These are phyloP conservation scores for Meteorus colon DNA, from an alignment of 2,888 invertebrate genomes.

Conservation along the genomic window DNA sequence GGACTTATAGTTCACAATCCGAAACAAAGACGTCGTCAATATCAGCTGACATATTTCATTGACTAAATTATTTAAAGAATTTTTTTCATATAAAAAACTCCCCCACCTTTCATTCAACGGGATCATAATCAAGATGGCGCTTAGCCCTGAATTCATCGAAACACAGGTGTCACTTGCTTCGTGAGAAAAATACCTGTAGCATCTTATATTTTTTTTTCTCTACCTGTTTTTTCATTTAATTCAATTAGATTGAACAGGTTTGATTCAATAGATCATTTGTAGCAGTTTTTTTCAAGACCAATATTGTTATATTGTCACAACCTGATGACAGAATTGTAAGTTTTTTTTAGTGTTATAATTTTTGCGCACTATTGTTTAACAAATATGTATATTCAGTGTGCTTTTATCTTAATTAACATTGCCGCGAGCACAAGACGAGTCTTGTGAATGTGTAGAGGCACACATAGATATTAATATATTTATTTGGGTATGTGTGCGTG, in stretches of 20 bases:
- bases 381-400: background rate
- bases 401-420: slow-evolving; percentile 23
- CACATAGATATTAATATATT: background rate
- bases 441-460: background rate
- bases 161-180: slow-evolving; percentile 55
- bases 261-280: background rate
- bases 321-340: background rate
- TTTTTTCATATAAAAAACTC: slow-evolving; percentile 1
- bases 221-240: background rate
- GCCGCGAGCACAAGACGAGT: background rate
- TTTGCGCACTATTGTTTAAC: background rate
- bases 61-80: background rate
- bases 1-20: background rate
- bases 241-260: background rate
- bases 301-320: background rate
- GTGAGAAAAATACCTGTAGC: slow-evolving; percentile 33
- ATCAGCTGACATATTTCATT: background rate
- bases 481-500: slow-evolving; percentile 15
- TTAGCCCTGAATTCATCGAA: slow-evolving; percentile 48
- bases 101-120: background rate
- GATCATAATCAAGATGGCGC: slow-evolving; percentile 51
- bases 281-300: background rate
- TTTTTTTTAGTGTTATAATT: background rate
- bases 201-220: slow-evolving; percentile 9
- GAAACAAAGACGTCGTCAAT: background rate